A percentile compares a stretch with the other conserved stretches of the same genome.
These are phyloP conservation scores for Dendrolimus punctatus DNA, from an alignment of 1,140 invertebrate species.

Conservation along the genomic window DNA sequence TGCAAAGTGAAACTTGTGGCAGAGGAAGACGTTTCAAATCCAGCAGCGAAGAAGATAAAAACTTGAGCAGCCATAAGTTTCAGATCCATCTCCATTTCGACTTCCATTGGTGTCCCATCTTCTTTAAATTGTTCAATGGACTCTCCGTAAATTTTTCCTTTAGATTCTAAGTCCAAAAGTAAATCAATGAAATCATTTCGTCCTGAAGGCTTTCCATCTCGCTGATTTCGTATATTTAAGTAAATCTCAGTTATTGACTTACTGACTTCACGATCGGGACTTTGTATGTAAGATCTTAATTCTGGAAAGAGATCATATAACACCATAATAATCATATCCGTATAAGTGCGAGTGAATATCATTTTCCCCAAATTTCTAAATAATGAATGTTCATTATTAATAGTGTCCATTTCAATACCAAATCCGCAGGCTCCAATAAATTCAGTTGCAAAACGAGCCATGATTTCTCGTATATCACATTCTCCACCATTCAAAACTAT, in stretches of 20 bases:
- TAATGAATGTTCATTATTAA: slow-evolving; percentile 54
- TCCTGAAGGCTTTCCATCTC: slow-evolving; percentile 43
- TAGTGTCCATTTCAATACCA: slow-evolving; percentile 64
- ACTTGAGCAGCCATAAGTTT: slow-evolving; percentile 60
- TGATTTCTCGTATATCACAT: slow-evolving; percentile 33
- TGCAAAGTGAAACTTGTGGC: slow-evolving; percentile 65
- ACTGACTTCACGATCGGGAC: not conserved
- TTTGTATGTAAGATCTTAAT: not conserved
- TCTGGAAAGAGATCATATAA: slow-evolving; percentile 1
- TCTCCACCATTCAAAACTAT: slow-evolving; percentile 14
- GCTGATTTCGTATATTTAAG: slow-evolving; percentile 45
- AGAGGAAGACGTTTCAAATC: slow-evolving; percentile 67
- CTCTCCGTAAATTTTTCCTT: slow-evolving; percentile 22
- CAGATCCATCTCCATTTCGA: slow-evolving; percentile 31
- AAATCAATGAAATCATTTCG: slow-evolving; percentile 73
- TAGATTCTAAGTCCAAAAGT: slow-evolving; percentile 62
- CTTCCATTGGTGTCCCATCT: slow-evolving; percentile 22
- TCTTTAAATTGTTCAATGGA: slow-evolving; percentile 46
- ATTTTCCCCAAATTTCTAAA: slow-evolving; percentile 55
- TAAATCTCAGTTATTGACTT: slow-evolving; percentile 18
- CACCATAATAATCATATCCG: not conserved
- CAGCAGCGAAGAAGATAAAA: slow-evolving; percentile 72
- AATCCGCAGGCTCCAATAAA: slow-evolving; percentile 70
- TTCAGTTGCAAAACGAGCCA: slow-evolving; percentile 55
- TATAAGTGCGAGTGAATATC: not conserved